These are phyloP conservation scores for Ailurus styani DNA, from an alignment of 2,113 vertebrate species.

Conservation along the genomic window DNA sequence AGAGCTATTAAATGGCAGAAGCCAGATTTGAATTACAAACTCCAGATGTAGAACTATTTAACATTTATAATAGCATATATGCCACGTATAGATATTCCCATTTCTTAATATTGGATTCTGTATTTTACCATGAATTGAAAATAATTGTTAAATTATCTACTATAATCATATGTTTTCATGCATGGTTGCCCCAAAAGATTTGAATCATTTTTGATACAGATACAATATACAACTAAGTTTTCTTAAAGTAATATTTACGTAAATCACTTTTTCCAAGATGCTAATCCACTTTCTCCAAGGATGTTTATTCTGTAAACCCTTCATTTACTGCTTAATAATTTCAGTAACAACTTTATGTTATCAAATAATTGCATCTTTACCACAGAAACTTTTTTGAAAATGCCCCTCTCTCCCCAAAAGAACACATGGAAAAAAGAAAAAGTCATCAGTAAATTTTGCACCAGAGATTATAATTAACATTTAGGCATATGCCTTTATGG, in stretches of 20 bases:
- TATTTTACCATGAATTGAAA: not conserved
- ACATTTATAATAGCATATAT: not conserved
- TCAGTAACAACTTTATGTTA: not conserved
- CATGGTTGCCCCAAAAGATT: not conserved
- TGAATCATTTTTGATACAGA: not conserved
- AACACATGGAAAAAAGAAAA: not conserved
- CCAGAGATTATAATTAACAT: not conserved
- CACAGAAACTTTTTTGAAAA: not conserved
- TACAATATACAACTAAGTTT: not conserved
- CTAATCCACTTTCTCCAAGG: not conserved
- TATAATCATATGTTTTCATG: not conserved
- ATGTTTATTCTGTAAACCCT: not conserved
- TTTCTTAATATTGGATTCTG: not conserved
- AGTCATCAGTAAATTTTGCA: not conserved
- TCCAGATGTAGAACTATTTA: not conserved
- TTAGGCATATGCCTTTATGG: not conserved
- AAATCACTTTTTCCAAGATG: not conserved
- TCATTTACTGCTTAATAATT: not conserved
- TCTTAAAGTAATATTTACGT: not conserved
- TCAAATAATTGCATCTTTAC: not conserved
- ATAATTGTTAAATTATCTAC: not conserved
- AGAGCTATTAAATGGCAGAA: not conserved
- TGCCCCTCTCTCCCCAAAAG: rapidly evolving
- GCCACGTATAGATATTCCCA: not conserved
- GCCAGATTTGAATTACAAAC: not conserved